Base-by-base conservation (phyloP, 2,888 invertebrate genomes). In the Philopedon plagiatum region DNA sequence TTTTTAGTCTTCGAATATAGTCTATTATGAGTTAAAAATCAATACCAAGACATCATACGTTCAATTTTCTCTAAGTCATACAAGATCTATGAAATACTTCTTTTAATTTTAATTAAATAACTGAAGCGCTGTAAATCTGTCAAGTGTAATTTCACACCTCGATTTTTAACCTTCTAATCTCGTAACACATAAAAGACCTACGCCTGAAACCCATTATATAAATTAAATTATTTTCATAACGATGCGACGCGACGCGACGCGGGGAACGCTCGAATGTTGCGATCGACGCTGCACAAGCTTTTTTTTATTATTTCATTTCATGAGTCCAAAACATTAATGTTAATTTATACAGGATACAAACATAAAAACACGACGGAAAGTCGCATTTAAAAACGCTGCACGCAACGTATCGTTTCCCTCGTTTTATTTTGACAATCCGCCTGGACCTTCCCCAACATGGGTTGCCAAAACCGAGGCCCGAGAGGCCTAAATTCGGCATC, bases 281-380 rank as follows among this genome's bases (percentile, higher is more conserved):
- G 44, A 44, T 49, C 58, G 51, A 23, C 46, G 51, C 58, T 66
- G 46, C 60, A 39, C 32, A 58, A 32, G 39, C 57, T 64, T 60
- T 72, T 71, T 72, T 72, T 71, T 72, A 72, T 67, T 67, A 72
- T 62, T 68, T 62, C 67, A 41, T 67, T 67, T 72, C 72, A 72
- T 51, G 72, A 72, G 49, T 68, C 58, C 62, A 37, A 63, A 64
- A 65, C 65, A 56, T 73, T 56, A 69, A 73, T 73, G 69, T 58
- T 64, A 68, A 69, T 68, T 64, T 63, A 39, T 39, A 60, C 60
- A 58, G 57, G 68, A 67, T 58, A 60, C 58, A 49, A 49, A 60
- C 58, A 60, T 46, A 21, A 34, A 62, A 46, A 62, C 39, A 2
- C 39, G 34, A 32, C 39, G 51, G 39, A 66, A 71, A 54, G 62